Percentiles rank a stretch among this genome's conserved stretches.
Conservation (phyloP, 1,140 invertebrate species). For the Goniozus legneri region DNA sequence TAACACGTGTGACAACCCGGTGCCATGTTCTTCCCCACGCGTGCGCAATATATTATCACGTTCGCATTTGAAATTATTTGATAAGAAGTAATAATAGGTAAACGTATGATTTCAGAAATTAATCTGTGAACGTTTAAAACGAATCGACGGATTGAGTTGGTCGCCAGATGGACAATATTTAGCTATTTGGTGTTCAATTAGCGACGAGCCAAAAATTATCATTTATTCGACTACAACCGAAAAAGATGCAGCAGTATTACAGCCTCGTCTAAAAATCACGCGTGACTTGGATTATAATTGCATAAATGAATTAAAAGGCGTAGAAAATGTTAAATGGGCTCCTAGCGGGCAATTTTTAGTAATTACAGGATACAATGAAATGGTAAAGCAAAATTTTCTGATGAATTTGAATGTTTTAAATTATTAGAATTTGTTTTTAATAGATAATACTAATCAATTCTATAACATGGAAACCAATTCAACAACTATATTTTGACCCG, state of each 20-base stretch:
- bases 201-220: slow-evolving; percentile 38
- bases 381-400: slow-evolving; percentile 24
- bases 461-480: slow-evolving; percentile 45
- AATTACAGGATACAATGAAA: slow-evolving; percentile 46
- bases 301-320: slow-evolving; percentile 32
- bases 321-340: slow-evolving; percentile 45
- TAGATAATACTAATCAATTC: slow-evolving; percentile 46
- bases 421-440: background rate
- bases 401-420: background rate
- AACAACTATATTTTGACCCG: slow-evolving; percentile 39
- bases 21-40: too few relatives aligned
- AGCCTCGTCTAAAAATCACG: slow-evolving; percentile 22
- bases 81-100: background rate
- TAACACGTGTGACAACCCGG: too few relatives aligned
- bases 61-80: too few relatives aligned
- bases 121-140: slow-evolving; percentile 40
- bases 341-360: slow-evolving; percentile 47
- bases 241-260: slow-evolving; percentile 38
- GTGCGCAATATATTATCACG: too few relatives aligned
- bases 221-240: slow-evolving; percentile 43
- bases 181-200: slow-evolving; percentile 46
- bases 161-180: slow-evolving; percentile 47
- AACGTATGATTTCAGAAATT: slow-evolving; percentile 41
- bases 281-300: slow-evolving; percentile 1
- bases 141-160: slow-evolving; percentile 45